Conservation (phyloP, 2,888 invertebrate species). For the Aphodius granarius region DNA sequence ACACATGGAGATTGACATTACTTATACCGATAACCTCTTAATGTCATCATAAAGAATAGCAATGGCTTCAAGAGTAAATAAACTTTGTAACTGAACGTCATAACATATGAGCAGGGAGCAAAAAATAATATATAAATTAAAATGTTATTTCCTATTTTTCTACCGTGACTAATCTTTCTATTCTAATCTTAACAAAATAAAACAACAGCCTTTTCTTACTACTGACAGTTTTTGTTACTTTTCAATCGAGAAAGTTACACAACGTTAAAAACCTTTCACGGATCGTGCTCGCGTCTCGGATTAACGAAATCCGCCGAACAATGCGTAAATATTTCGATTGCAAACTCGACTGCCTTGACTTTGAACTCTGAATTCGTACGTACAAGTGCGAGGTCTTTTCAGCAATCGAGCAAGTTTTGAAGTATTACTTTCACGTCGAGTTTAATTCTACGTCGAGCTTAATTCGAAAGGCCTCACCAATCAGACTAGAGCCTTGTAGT, state of each 20-base stretch:
- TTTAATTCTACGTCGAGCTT: not conserved
- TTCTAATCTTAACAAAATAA: too few species aligned
- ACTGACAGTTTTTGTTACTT: too few species aligned
- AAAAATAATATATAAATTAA: too few species aligned
- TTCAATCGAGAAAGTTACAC: not conserved
- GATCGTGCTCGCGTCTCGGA: not conserved
- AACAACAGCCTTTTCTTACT: too few species aligned
- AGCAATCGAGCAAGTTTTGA: not conserved
- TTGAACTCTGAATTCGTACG: not conserved
- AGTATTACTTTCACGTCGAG: not conserved
- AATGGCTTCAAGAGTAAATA: not conserved
- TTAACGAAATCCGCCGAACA: not conserved
- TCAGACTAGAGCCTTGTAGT: not conserved
- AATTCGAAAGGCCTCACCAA: not conserved
- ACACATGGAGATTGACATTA: not conserved
- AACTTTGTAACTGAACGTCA: too few species aligned
- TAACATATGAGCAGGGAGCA: too few species aligned
- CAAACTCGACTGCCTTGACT: not conserved
- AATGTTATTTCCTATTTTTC: too few species aligned
- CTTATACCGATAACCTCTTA: not conserved
- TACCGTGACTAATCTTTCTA: too few species aligned
- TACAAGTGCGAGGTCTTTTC: not conserved
- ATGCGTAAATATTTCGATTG: not conserved
- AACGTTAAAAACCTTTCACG: not conserved
- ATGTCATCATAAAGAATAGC: not conserved